Evolutionary conservation across 2,888 invertebrate species (phyloP).

Genomic region (Chironomus riparius): DNA sequence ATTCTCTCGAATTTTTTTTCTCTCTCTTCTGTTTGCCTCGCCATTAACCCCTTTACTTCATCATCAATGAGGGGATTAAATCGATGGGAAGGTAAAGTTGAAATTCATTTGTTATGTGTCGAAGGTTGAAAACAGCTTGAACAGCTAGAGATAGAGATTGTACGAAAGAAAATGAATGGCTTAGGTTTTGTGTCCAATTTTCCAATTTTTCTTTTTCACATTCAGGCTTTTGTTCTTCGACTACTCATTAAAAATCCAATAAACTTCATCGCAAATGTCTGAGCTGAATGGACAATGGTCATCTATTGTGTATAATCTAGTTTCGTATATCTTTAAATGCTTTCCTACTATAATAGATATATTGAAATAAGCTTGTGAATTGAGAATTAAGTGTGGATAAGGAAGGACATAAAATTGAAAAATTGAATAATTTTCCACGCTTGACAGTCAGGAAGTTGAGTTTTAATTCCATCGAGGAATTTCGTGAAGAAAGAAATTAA

Average conservation of each 20-base stretch:
- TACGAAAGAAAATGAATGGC: conserved; percentile 1
- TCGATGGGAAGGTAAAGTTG: background rate
- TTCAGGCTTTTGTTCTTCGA: background rate
- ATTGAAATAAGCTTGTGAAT: background rate
- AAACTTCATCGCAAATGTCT: background rate
- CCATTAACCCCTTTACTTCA: background rate
- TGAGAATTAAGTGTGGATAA: background rate
- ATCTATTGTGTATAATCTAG: no score
- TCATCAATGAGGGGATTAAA: background rate
- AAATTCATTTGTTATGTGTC: conserved; percentile 2
- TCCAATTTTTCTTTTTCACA: background rate
- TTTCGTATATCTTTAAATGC: no score
- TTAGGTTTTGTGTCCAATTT: background rate
- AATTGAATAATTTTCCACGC: conserved; percentile 10
- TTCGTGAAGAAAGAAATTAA: no score
- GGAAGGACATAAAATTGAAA: conserved; percentile 20
- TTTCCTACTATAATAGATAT: background rate
- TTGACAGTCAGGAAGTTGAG: no score
- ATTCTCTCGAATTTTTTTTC: no score
- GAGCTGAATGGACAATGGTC: no score
- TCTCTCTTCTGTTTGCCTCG: background rate
- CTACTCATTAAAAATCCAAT: conserved; percentile 26
- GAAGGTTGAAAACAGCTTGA: background rate
- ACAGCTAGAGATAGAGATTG: background rate
- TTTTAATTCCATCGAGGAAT: no score